phyloP scores from a whole-genome alignment of 2,888 invertebrate genomes.

The Labia minor region DNA sequence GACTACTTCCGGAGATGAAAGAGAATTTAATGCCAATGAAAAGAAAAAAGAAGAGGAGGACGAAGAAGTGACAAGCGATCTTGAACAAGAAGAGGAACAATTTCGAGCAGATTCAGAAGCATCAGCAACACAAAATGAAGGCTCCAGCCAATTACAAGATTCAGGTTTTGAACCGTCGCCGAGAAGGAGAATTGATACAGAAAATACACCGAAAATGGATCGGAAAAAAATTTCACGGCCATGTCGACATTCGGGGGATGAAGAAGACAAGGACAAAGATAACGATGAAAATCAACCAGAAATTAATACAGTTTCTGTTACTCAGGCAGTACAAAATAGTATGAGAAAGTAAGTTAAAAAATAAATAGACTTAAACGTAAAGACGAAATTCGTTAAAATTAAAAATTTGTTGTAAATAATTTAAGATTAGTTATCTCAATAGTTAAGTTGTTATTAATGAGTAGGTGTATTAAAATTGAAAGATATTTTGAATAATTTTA shows the following conservation, averaged over 20 bases:
- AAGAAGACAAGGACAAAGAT: slow-evolving; percentile 19
- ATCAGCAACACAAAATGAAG: slow-evolving; percentile 22
- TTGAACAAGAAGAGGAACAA: slow-evolving; percentile 20
- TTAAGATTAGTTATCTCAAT: no score
- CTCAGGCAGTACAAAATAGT: slow-evolving; percentile 75
- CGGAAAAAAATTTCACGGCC: slow-evolving; percentile 16
- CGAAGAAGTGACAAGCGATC: slow-evolving; percentile 21
- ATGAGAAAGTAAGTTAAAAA: slow-evolving; percentile 55
- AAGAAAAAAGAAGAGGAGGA: slow-evolving; percentile 24
- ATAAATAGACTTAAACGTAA: no score
- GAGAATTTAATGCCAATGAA: no score
- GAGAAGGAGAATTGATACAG: slow-evolving; percentile 20
- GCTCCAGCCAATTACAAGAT: slow-evolving; percentile 40
- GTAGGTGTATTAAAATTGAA: no score
- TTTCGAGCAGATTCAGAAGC: slow-evolving; percentile 22
- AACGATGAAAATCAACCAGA: slow-evolving; percentile 49
- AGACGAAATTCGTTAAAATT: no score
- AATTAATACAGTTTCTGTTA: slow-evolving; percentile 72
- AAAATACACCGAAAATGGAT: neutral
- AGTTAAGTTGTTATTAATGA: no score
- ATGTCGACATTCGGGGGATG: slow-evolving; percentile 8
- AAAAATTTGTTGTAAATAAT: no score
- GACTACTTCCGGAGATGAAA: slow-evolving; percentile 18
- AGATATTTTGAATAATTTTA: no score
- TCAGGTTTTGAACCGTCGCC: slow-evolving; percentile 59